phyloP scores from a whole-genome alignment of 2,797 vertebrate genomes.

The Bryconaethiops microstoma region DNA sequence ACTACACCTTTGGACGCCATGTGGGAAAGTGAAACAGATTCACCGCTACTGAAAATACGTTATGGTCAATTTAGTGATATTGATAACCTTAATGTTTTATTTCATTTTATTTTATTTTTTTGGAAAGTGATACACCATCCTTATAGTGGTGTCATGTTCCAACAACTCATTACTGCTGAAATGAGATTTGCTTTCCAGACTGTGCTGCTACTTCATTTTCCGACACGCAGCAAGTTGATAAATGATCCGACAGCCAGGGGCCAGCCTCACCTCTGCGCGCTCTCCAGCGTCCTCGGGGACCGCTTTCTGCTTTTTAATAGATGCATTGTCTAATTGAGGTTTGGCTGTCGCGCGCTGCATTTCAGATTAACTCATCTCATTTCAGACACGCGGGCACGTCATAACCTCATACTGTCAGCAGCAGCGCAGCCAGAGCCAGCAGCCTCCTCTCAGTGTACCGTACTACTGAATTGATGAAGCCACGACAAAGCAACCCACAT shows the following conservation, averaged over 20 bases:
- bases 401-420: conserved; percentile 3
- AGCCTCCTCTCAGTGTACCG: neutral
- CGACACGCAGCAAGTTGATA: neutral
- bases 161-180: conserved; percentile 2
- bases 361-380: neutral
- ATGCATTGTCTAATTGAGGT: conserved; percentile 7
- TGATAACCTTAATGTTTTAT: neutral
- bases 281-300: neutral
- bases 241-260: neutral
- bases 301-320: neutral
- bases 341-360: neutral
- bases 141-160: neutral
- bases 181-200: conserved; percentile 3
- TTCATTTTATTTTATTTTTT: neutral
- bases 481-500: neutral
- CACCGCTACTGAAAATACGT: neutral
- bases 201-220: neutral
- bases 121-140: neutral
- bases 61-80: neutral
- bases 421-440: neutral
- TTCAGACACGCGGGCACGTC: neutral
- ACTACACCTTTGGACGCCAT: neutral
- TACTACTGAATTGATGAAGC: neutral
- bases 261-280: neutral
- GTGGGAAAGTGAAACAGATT: neutral